Conservation (phyloP, 23 tunicate species). For the Halocynthia aurantium region DNA sequence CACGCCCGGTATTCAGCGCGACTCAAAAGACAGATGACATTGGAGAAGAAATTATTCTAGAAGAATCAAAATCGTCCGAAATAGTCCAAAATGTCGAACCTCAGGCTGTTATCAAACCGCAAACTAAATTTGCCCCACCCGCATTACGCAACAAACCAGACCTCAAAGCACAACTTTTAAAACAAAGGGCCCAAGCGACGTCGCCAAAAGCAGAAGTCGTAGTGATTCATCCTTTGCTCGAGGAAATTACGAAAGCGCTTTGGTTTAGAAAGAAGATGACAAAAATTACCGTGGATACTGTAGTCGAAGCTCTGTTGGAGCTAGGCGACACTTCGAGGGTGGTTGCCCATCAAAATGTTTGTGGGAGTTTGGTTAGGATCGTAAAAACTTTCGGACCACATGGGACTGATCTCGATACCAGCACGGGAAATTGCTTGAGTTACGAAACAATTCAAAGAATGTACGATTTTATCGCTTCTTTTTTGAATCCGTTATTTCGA, state of each 20-base stretch:
- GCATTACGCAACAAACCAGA: slow-evolving; percentile 10
- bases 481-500: slow-evolving; percentile 15
- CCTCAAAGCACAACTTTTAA: slow-evolving; percentile 34
- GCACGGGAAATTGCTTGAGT: background rate
- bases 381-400: slow-evolving; percentile 23
- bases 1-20: background rate
- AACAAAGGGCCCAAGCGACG: slow-evolving; percentile 15
- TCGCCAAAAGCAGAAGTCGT: background rate
- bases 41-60: background rate
- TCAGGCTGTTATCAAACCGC: background rate
- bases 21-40: slow-evolving; percentile 1
- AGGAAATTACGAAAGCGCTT: slow-evolving; percentile 30
- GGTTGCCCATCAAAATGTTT: slow-evolving; percentile 49
- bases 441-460: slow-evolving; percentile 8
- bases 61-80: background rate
- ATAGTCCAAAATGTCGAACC: slow-evolving; percentile 1
- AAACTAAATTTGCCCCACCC: background rate
- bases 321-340: slow-evolving; percentile 39
- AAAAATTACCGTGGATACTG: slow-evolving; percentile 30
- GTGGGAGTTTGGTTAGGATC: slow-evolving; percentile 23
- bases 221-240: slow-evolving; percentile 19
- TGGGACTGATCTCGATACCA: background rate
- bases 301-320: slow-evolving; percentile 36
- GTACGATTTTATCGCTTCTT: slow-evolving; percentile 13
- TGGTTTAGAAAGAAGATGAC: slow-evolving; percentile 62